Evolutionary conservation across 2,888 invertebrate species (phyloP).

Genomic region (Neoascia interrupta): DNA sequence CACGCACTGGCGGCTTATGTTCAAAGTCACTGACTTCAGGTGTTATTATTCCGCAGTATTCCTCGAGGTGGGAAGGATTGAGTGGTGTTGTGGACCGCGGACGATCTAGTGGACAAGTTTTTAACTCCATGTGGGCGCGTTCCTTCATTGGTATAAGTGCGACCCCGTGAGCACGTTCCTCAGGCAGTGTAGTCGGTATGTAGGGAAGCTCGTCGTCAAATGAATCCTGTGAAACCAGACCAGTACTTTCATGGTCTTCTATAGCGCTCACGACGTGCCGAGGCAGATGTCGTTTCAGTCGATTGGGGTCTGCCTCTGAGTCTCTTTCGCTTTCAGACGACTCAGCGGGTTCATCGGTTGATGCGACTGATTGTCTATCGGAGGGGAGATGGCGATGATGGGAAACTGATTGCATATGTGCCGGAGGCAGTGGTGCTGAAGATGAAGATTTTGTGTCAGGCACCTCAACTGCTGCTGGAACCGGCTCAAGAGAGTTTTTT

Average conservation of each 20-base stretch:
- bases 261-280: constrained; percentile 80
- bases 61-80: constrained; percentile 86
- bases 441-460: constrained; percentile 72
- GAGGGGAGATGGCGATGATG: constrained; percentile 50
- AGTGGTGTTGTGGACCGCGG: constrained; percentile 88
- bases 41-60: constrained; percentile 82
- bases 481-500: constrained; percentile 43
- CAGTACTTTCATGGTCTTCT: constrained; percentile 86
- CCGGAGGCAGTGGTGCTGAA: constrained; percentile 68
- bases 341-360: constrained; percentile 81
- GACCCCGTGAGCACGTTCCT: constrained; percentile 89
- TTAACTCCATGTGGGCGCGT: constrained; percentile 83
- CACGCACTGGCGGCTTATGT: constrained; percentile 73
- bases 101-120: constrained; percentile 86
- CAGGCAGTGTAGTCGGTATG: constrained; percentile 93
- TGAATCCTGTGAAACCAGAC: constrained; percentile 89
- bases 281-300: constrained; percentile 78
- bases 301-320: constrained; percentile 81
- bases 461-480: constrained; percentile 56
- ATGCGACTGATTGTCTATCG: constrained; percentile 75
- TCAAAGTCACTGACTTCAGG: constrained; percentile 74
- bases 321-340: constrained; percentile 88
- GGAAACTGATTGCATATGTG: constrained; percentile 14
- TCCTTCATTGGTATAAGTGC: constrained; percentile 90
- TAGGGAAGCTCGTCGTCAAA: constrained; percentile 93